Conservation (phyloP, 1,140 invertebrate species). For the Monochamus saltuarius region DNA sequence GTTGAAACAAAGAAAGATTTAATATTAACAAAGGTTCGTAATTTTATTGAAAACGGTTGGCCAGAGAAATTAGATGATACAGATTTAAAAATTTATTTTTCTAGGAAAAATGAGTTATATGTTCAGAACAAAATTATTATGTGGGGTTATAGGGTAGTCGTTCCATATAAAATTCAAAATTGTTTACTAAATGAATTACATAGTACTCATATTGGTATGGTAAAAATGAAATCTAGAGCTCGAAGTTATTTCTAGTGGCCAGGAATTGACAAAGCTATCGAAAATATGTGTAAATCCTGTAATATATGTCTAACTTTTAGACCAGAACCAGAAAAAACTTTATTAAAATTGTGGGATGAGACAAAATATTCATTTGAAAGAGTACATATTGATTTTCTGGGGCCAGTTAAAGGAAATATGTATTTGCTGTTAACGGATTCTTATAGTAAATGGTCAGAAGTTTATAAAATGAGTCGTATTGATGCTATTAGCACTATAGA, state of each 20-base stretch:
- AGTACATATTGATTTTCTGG: slow-evolving; percentile 15
- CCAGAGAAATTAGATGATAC: background rate
- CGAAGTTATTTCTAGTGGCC: slow-evolving; percentile 12
- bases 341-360: background rate
- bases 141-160: slow-evolving; percentile 1
- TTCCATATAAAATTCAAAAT: background rate
- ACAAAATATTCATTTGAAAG: background rate
- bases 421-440: slow-evolving; percentile 38
- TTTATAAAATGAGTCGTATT: slow-evolving; percentile 27
- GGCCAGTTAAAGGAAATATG: slow-evolving; percentile 36
- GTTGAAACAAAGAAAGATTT: background rate
- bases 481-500: slow-evolving; percentile 25
- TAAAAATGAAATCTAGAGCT: slow-evolving; percentile 1
- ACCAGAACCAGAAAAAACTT: background rate
- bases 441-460: slow-evolving; percentile 43
- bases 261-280: slow-evolving; percentile 10
- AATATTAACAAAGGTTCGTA: slow-evolving; percentile 2
- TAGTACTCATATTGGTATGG: background rate
- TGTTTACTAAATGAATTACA: background rate
- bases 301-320: background rate
- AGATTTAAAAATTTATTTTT: background rate
- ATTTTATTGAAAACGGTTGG: background rate
- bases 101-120: background rate
- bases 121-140: background rate
- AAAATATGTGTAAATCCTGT: background rate